A percentile compares a stretch with the other conserved stretches of the same genome.
Evolutionary conservation across 2,797 vertebrate genomes (phyloP).

Genomic region (Xenops minutus): DNA sequence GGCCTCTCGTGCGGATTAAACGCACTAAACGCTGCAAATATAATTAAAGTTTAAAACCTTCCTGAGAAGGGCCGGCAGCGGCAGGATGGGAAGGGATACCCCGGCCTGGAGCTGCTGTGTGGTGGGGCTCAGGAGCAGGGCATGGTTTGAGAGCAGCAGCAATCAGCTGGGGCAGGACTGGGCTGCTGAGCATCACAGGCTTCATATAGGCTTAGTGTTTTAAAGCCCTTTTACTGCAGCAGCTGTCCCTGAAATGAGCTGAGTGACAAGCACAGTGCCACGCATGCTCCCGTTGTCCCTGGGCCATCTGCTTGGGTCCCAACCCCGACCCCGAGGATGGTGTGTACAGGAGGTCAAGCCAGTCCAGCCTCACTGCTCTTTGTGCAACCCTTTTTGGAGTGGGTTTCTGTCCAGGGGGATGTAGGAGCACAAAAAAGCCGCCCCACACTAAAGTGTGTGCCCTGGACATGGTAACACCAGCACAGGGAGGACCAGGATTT

Average conservation of each 20-base stretch:
- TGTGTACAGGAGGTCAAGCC: neutral
- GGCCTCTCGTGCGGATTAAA: conserved; percentile 53
- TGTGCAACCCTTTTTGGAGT: neutral
- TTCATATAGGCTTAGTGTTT: neutral
- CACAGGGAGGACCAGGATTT: neutral
- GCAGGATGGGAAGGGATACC: neutral
- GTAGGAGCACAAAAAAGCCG: neutral
- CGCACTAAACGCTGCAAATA: conserved; percentile 15
- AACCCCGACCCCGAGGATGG: neutral
- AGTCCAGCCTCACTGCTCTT: neutral
- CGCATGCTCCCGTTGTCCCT: neutral
- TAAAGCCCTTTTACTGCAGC: conserved; percentile 6
- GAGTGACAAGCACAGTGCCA: neutral
- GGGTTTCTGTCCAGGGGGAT: neutral
- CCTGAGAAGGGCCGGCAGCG: neutral
- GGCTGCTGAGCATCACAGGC: neutral
- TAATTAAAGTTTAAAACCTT: conserved; percentile 55
- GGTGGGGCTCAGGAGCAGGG: neutral
- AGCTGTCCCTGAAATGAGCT: neutral
- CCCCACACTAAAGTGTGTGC: accelerated
- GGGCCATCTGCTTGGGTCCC: neutral
- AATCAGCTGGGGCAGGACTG: neutral
- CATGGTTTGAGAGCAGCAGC: neutral
- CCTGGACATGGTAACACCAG: accelerated
- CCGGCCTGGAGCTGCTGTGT: neutral